Conservation (phyloP, 2,113 vertebrate genomes). For the Mormyrus lacerda region DNA sequence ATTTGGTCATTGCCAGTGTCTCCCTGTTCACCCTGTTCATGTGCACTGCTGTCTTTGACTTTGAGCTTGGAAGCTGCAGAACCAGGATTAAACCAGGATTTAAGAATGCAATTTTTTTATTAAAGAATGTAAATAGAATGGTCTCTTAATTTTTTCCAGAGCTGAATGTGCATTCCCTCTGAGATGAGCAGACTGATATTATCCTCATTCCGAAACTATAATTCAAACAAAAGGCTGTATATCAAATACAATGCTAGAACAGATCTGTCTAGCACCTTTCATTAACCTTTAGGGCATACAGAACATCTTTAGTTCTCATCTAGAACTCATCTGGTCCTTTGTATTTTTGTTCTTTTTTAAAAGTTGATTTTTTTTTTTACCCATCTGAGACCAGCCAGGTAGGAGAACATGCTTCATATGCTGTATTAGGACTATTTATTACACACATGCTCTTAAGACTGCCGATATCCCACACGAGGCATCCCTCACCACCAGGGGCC, state of each 20-base stretch:
- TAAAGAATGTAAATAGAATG: background rate
- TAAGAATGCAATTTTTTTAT: background rate
- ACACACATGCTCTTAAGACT: background rate
- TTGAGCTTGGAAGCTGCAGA: background rate
- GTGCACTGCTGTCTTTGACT: background rate
- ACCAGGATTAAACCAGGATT: background rate
- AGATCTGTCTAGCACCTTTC: background rate
- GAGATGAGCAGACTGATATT: background rate
- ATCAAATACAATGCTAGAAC: background rate
- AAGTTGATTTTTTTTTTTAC: background rate
- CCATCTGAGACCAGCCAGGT: background rate
- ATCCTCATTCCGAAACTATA: background rate
- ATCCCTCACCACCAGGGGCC: background rate
- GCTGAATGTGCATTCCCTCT: background rate
- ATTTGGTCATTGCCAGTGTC: background rate
- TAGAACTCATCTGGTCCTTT: background rate
- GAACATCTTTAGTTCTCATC: no score
- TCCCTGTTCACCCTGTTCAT: background rate
- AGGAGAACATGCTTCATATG: conserved; percentile 10
- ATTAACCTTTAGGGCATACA: background rate
- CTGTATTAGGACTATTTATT: conserved; percentile 23
- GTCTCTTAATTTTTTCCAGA: background rate
- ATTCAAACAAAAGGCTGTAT: background rate
- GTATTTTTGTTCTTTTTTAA: background rate
- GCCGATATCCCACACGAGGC: background rate